Conservation (phyloP, 2,888 invertebrate species). For the Metacarcinus magister region DNA sequence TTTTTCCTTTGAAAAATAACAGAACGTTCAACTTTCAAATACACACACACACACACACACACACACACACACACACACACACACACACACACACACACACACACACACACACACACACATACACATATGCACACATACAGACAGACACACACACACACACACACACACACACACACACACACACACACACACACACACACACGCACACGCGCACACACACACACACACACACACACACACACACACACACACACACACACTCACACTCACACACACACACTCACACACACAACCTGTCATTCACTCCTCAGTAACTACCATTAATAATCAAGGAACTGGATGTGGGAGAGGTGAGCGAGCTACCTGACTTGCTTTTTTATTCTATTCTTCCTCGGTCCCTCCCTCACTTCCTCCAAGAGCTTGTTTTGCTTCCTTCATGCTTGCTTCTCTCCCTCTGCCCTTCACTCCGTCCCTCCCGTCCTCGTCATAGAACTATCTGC, state of each 20-base stretch:
- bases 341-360: neutral
- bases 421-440: neutral
- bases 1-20: neutral
- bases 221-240: constrained; percentile 37
- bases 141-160: constrained; percentile 34
- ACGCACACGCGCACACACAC: constrained; percentile 17
- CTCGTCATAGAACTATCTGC: neutral
- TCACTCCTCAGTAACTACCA: neutral
- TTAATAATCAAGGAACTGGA: neutral
- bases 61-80: constrained; percentile 32
- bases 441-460: neutral
- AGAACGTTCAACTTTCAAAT: too few species aligned
- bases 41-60: neutral
- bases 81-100: constrained; percentile 28
- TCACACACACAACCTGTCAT: constrained; percentile 1
- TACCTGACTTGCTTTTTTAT: neutral
- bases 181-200: constrained; percentile 64
- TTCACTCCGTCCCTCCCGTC: neutral
- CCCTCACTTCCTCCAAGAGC: neutral
- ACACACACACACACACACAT: constrained; percentile 60
- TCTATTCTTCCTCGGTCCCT: neutral
- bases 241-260: neutral
- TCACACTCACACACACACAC: constrained; percentile 44
- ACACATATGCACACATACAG: constrained; percentile 40
- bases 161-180: constrained; percentile 45